Evolutionary conservation across 2,113 vertebrate genomes (phyloP).

Genomic region (Camelus bactrianus): DNA sequence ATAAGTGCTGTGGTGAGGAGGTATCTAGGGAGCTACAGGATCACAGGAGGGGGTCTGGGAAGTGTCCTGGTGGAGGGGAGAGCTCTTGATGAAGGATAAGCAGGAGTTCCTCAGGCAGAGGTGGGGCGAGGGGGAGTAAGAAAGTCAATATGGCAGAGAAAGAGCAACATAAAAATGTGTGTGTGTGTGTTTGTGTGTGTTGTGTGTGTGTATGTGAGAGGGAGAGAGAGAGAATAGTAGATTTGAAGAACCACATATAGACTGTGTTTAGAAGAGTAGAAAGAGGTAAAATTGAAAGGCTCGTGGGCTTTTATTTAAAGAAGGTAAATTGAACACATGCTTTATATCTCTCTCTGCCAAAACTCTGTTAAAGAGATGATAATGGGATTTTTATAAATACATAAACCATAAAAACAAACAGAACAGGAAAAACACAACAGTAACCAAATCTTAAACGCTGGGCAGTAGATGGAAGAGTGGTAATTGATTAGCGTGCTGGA

Average conservation of each 20-base stretch:
- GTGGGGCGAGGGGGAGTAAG: neutral
- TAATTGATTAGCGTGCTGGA: neutral
- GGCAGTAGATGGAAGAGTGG: neutral
- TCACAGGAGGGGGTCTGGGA: neutral
- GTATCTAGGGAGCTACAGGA: neutral
- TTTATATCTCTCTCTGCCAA: neutral
- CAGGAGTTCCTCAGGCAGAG: neutral
- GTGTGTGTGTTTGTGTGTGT: neutral
- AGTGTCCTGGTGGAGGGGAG: too few species aligned
- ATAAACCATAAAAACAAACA: neutral
- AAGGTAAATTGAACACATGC: neutral
- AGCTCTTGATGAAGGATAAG: neutral
- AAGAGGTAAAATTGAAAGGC: neutral
- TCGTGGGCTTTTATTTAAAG: conserved; percentile 6
- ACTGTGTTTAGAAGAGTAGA: neutral
- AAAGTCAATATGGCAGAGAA: neutral
- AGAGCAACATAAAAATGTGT: neutral
- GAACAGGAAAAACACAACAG: neutral
- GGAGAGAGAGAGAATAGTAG: neutral
- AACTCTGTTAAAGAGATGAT: conserved; percentile 10
- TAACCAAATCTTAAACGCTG: neutral
- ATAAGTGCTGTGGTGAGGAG: neutral
- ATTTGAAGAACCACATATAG: neutral
- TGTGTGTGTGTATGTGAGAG: neutral
- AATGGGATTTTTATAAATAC: neutral